These are phyloP conservation scores for Kryptolebias ocellatus DNA, from an alignment of 2,797 vertebrate genomes.

Conservation along the genomic window DNA sequence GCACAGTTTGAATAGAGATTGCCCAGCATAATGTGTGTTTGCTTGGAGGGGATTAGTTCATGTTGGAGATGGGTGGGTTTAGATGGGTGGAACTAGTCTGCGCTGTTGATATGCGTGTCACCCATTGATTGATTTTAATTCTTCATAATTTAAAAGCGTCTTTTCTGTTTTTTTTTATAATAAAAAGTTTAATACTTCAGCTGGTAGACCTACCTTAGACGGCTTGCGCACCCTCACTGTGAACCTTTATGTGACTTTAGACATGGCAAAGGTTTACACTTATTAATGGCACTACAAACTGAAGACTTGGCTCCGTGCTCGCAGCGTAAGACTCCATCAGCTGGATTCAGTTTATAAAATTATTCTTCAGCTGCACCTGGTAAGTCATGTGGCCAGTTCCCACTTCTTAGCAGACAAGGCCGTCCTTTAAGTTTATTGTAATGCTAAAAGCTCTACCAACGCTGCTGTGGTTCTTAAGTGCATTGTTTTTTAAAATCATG, in stretches of 20 bases:
- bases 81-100: neutral
- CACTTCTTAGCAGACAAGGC: neutral
- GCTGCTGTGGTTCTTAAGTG: neutral
- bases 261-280: neutral
- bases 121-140: neutral
- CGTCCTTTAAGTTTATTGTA: conserved; percentile 18
- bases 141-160: too few species aligned
- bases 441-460: neutral
- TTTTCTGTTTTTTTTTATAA: neutral
- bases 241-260: neutral
- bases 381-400: conserved; percentile 9
- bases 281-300: neutral
- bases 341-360: conserved; percentile 18
- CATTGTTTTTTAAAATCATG: neutral
- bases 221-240: neutral
- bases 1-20: conserved; percentile 3
- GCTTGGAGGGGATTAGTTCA: neutral
- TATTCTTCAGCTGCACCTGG: conserved; percentile 11
- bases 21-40: neutral
- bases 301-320: neutral
- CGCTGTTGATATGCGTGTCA: neutral
- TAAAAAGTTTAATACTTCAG: conserved; percentile 1
- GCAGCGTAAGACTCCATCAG: conserved; percentile 17
- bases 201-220: neutral
- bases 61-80: conserved; percentile 7